phyloP scores from a whole-genome alignment of 2,113 vertebrate species.

The Indri indri region DNA sequence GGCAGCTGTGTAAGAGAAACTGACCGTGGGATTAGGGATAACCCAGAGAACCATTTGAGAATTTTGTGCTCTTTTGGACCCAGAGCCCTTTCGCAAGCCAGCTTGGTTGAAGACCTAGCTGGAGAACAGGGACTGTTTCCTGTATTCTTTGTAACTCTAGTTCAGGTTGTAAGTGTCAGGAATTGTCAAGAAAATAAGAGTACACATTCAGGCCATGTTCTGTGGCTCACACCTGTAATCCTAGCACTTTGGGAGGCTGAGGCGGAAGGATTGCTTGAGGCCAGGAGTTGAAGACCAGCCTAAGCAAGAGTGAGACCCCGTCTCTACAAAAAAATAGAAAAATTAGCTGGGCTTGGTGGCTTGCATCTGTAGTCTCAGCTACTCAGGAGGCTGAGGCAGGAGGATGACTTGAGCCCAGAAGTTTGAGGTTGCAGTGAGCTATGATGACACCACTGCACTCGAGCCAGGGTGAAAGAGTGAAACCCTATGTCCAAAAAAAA shows the following conservation, averaged over 20 bases:
- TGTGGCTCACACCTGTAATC: neutral
- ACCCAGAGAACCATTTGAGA: neutral
- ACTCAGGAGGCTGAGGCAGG: neutral
- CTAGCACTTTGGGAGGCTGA: neutral
- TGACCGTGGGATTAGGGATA: neutral
- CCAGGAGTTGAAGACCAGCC: neutral
- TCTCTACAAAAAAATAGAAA: neutral
- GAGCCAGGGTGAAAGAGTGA: neutral
- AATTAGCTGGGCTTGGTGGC: neutral
- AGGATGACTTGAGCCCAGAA: neutral
- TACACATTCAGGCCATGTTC: neutral
- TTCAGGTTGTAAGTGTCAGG: neutral
- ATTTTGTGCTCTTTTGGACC: neutral
- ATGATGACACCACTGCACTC: neutral
- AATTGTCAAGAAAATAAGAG: conserved; percentile 35
- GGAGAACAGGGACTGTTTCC: neutral
- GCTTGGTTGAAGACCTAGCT: neutral
- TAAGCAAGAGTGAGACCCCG: neutral
- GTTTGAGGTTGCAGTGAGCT: neutral
- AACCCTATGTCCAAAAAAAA: neutral
- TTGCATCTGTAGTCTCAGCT: neutral
- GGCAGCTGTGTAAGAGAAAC: neutral
- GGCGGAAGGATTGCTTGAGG: neutral
- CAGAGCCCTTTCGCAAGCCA: conserved; percentile 1
- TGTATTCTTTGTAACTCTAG: neutral